Conservation (phyloP, 2,888 invertebrate genomes). For the Scelioninae gen. 2 region DNA sequence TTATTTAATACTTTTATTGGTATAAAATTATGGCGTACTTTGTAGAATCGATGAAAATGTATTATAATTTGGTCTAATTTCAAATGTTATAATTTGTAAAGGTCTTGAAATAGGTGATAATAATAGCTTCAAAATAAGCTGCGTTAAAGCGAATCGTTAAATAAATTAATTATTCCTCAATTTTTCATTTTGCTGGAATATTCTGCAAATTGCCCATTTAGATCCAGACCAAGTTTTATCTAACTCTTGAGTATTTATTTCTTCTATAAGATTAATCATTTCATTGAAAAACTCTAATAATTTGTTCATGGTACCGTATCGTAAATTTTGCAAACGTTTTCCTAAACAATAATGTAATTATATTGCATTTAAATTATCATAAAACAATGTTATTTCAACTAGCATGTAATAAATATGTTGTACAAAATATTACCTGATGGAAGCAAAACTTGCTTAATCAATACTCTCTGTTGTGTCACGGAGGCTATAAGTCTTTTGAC, state of each 20-base stretch:
- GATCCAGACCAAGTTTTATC: constrained; percentile 66
- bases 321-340: constrained; percentile 68
- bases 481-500: constrained; percentile 81
- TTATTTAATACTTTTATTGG: constrained; percentile 24
- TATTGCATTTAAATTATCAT: background rate
- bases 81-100: no score
- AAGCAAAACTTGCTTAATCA: constrained; percentile 74
- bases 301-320: constrained; percentile 70
- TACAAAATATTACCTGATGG: constrained; percentile 67
- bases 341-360: constrained; percentile 59
- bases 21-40: constrained; percentile 40
- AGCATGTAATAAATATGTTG: background rate
- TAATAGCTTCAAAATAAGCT: constrained; percentile 1
- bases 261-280: constrained; percentile 70
- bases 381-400: no score
- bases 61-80: background rate
- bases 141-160: constrained; percentile 5
- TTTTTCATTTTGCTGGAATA: constrained; percentile 35
- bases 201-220: constrained; percentile 54
- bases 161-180: constrained; percentile 2
- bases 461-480: constrained; percentile 81
- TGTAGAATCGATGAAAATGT: constrained; percentile 17
- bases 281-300: constrained; percentile 69
- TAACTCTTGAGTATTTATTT: constrained; percentile 69
- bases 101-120: no score